Conservation (phyloP, 2,797 vertebrate genomes). For the Pseudomugil tenellus region DNA sequence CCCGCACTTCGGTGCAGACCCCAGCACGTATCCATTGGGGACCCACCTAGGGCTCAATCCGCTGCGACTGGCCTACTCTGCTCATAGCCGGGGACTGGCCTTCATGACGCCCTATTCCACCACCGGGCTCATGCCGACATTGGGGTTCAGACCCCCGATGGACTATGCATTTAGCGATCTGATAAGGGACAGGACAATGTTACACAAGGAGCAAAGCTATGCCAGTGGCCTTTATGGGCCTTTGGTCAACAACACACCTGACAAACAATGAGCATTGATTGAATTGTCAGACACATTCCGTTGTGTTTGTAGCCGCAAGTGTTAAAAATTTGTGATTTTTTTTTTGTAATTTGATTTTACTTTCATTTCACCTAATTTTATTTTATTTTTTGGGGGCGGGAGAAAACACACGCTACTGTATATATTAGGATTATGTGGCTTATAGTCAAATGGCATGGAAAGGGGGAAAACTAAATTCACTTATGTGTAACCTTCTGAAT, state of each 20-base stretch:
- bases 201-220: slow-evolving; percentile 95
- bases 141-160: slow-evolving; percentile 97
- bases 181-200: slow-evolving; percentile 94
- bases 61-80: slow-evolving; percentile 95
- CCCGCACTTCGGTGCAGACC: slow-evolving; percentile 92
- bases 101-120: slow-evolving; percentile 99
- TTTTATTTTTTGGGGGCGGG: too few relatives aligned
- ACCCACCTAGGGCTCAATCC: slow-evolving; percentile 95
- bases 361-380: too few relatives aligned
- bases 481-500: slow-evolving; percentile 55
- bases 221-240: slow-evolving; percentile 91
- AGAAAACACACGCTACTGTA: slow-evolving; percentile 64
- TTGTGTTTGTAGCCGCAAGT: slow-evolving; percentile 75
- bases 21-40: slow-evolving; percentile 89
- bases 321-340: slow-evolving; percentile 73
- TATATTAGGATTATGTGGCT: slow-evolving; percentile 66
- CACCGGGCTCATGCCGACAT: slow-evolving; percentile 93
- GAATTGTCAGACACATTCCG: slow-evolving; percentile 42
- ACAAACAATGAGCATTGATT: slow-evolving; percentile 88
- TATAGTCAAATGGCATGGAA: slow-evolving; percentile 59
- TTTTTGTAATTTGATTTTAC: too few relatives aligned
- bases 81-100: slow-evolving; percentile 95
- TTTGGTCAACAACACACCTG: slow-evolving; percentile 93
- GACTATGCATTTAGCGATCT: slow-evolving; percentile 99
- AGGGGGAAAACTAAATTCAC: slow-evolving; percentile 32